A percentile compares a stretch with the other conserved stretches of the same genome.
phyloP scores from a whole-genome alignment of 2,113 vertebrate genomes.

The Pogona vitticeps region DNA sequence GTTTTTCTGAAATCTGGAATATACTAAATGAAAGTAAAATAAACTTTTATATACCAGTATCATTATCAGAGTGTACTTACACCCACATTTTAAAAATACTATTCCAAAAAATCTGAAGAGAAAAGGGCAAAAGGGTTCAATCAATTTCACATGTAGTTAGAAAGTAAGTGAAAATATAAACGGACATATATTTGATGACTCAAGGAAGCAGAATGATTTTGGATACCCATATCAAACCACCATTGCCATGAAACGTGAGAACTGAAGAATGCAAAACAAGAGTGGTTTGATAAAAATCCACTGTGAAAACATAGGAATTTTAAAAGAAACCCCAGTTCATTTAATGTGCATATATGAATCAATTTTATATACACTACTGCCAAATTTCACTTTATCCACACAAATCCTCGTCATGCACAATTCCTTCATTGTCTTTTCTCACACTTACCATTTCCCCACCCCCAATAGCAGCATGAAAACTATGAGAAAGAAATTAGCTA shows the following conservation, averaged over 20 bases:
- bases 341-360: background rate
- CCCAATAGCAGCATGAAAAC: background rate
- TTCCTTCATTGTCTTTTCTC: too few relatives aligned
- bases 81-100: background rate
- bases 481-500: background rate
- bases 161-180: background rate
- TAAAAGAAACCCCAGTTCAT: background rate
- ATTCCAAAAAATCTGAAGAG: background rate
- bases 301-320: background rate
- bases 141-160: conserved; percentile 1
- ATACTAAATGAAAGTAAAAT: background rate
- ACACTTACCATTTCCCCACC: too few relatives aligned
- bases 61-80: background rate
- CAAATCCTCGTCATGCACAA: background rate
- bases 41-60: background rate
- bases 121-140: background rate
- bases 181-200: conserved; percentile 6
- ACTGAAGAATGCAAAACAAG: background rate
- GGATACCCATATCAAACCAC: background rate
- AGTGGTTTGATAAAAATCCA: background rate
- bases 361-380: background rate
- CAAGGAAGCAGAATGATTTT: background rate
- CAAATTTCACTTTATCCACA: background rate
- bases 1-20: background rate
- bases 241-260: background rate